Conservation (phyloP, 2,797 vertebrate genomes). For the Eurystomus glaucurus region DNA sequence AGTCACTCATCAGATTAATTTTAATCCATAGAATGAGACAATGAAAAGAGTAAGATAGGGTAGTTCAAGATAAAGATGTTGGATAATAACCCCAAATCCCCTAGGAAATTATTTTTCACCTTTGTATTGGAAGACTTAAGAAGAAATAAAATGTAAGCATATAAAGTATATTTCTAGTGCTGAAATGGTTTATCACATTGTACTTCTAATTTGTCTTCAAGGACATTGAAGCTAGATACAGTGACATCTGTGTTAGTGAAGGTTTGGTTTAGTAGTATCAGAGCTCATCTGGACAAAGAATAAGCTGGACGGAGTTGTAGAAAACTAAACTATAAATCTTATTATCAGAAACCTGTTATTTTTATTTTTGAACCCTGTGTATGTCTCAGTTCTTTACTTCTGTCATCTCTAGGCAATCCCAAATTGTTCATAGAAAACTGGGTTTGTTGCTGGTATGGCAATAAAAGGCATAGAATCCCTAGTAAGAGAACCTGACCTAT, state of each 20-base stretch:
- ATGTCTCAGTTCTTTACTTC: not conserved
- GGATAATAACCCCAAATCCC: conserved; percentile 20
- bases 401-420: not conserved
- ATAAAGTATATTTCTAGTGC: conserved; percentile 28
- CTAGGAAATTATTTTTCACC: conserved; percentile 57
- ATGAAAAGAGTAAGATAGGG: not conserved
- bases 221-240: not conserved
- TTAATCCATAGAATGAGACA: conserved; percentile 22
- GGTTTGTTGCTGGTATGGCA: not conserved
- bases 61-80: not conserved
- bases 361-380: not conserved
- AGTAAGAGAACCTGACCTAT: not conserved
- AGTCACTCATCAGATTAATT: conserved; percentile 17
- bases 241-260: not conserved
- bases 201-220: not conserved
- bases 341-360: not conserved
- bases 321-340: not conserved
- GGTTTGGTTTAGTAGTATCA: not conserved
- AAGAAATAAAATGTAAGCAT: conserved; percentile 15
- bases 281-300: not conserved
- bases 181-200: conserved; percentile 32
- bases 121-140: conserved; percentile 40
- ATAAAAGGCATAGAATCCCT: not conserved
- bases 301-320: not conserved
- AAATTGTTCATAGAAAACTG: not conserved